Evolutionary conservation across 2,797 vertebrate species (phyloP), one percentile per base, ranked within the genome.

Genomic region (Sylvilagus floridanus): DNA sequence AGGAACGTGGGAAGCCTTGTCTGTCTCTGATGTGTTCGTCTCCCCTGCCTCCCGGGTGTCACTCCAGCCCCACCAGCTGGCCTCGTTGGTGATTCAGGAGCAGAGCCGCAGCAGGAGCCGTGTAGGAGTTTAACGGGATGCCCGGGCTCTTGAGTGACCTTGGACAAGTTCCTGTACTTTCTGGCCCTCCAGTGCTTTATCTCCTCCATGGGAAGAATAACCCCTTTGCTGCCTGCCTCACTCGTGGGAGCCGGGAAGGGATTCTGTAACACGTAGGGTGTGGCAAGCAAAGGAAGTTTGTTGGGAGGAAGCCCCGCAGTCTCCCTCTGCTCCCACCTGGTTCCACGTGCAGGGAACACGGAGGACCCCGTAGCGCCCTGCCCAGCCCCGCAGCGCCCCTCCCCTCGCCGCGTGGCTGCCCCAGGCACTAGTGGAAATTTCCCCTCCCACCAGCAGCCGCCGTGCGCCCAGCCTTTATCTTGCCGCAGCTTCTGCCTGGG

Each of bases 371-470:
- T 4, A 57, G 54, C 17, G 54, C 19, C 54, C 54, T 4, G 19
- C 54, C 54, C 54, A 57, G 54, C 54, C 54, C 54, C 16, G 54
- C 16, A 21, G 54, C 54, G 42, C 54, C 16, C 54, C 14, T 16
- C 54, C 54, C 17, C 54, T 57, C 54, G 4, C 54, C 19, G 54
- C 54, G 42, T 47, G 42, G 32, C 57, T 90, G 88, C n/a, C 57
- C 22, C 5, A 11, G 22, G 68, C 93, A 77, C 69, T 47, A 89
- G 92, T 84, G 93, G 96, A 97, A 96, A 95, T 95, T 97, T 81
- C 93, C 90, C 63, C 89, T 78, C 22, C 79, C 69, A 62, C 83
- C 66, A 78, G 88, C 87, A 84, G 16, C 79, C 35, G 95, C 93
- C 91, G 88, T 42, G 9, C 14, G 63, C 92, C 32, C 85, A 78